Evolutionary conservation across 2,888 invertebrate genomes (phyloP).

Genomic region (Amphipyra tragopoginis): DNA sequence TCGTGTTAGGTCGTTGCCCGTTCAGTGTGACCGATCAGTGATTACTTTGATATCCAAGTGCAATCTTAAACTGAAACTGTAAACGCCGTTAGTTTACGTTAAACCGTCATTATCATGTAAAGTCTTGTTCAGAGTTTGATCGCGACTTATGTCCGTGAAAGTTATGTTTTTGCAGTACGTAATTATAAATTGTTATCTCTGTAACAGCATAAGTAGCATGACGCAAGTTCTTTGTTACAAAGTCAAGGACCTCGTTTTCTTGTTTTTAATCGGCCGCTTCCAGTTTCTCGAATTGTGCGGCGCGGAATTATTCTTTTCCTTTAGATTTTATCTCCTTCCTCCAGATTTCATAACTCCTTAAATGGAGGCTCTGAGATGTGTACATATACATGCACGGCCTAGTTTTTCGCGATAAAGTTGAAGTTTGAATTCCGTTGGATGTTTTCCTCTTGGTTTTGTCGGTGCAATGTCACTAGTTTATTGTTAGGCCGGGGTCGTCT

Average conservation of each 20-base stretch:
- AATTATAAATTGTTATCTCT: slow-evolving; percentile 45
- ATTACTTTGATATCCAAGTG: slow-evolving; percentile 70
- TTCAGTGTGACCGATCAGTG: slow-evolving; percentile 79
- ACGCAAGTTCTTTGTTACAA: slow-evolving; percentile 63
- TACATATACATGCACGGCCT: slow-evolving; percentile 48
- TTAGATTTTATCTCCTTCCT: slow-evolving; percentile 73
- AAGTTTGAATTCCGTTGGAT: slow-evolving; percentile 43
- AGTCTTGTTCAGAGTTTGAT: slow-evolving; percentile 10
- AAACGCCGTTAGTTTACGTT: slow-evolving; percentile 51
- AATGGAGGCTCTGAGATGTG: slow-evolving; percentile 49
- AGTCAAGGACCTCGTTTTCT: slow-evolving; percentile 76
- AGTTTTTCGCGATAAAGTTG: slow-evolving; percentile 51
- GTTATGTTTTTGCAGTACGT: slow-evolving; percentile 30
- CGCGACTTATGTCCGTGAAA: slow-evolving; percentile 25
- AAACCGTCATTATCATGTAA: slow-evolving; percentile 33
- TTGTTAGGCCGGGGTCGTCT: slow-evolving; percentile 35
- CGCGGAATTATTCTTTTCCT: slow-evolving; percentile 73
- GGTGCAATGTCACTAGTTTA: slow-evolving; percentile 47
- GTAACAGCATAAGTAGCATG: slow-evolving; percentile 34
- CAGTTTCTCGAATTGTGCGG: slow-evolving; percentile 74
- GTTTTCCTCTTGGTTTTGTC: slow-evolving; percentile 48
- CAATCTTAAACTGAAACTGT: slow-evolving; percentile 65
- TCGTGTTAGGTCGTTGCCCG: slow-evolving; percentile 81
- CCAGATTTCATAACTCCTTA: slow-evolving; percentile 60
- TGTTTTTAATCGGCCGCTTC: slow-evolving; percentile 70